Conservation (phyloP, 2,113 vertebrate species). For the Cyphomyrus discorhynchus region DNA sequence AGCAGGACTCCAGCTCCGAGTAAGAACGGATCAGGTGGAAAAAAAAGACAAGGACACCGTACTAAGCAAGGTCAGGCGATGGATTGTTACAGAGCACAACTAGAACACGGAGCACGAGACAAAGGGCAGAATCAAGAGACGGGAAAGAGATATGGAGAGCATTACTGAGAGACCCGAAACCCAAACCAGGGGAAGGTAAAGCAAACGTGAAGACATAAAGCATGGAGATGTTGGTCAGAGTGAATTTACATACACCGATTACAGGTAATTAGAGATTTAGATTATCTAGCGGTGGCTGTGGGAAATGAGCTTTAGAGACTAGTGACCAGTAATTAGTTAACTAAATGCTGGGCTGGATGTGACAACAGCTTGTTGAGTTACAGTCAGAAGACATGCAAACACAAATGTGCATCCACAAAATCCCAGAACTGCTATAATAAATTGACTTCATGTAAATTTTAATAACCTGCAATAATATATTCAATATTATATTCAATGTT, state of each 20-base stretch:
- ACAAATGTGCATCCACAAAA: not conserved
- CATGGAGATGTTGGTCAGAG: not conserved
- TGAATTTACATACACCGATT: not conserved
- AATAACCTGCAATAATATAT: not conserved
- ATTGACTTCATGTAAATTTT: not conserved
- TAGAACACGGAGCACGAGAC: not conserved
- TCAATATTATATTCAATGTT: not conserved
- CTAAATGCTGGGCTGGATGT: not conserved
- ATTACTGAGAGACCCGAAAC: not conserved
- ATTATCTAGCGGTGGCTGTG: not conserved
- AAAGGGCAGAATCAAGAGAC: not conserved
- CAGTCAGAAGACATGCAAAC: not conserved
- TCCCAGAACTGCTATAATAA: not conserved
- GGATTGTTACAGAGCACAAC: not conserved
- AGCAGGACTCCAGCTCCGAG: not conserved
- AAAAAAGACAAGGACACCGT: not conserved
- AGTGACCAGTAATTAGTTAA: not conserved
- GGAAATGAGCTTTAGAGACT: not conserved
- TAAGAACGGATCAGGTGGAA: not conserved
- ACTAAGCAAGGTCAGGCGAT: not conserved
- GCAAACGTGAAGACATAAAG: not conserved
- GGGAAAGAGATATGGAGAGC: not conserved
- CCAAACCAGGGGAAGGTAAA: not conserved
- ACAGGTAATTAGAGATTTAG: not conserved
- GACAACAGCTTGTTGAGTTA: not conserved